These are phyloP conservation scores for Bujurquina vittata DNA, from an alignment of 2,113 vertebrate genomes.

Conservation along the genomic window DNA sequence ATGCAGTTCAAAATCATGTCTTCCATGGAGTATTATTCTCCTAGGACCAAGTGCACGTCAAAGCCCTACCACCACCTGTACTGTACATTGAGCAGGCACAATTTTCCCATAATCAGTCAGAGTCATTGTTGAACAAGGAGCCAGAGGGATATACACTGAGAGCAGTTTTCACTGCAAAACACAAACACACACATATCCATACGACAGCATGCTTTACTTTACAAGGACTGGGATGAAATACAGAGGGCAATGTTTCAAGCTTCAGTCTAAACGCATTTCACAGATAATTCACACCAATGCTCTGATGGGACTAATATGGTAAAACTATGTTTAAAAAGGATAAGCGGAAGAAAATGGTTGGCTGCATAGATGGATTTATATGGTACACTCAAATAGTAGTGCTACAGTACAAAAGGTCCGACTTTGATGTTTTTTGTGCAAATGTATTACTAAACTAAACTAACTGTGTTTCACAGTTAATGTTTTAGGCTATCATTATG, in stretches of 20 bases:
- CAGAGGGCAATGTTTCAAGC: slow-evolving; percentile 23
- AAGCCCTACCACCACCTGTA: slow-evolving; percentile 18
- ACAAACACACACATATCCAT: slow-evolving; percentile 32
- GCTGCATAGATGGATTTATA: too few relatives aligned
- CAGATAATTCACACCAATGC: slow-evolving; percentile 16
- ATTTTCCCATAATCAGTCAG: slow-evolving; percentile 56
- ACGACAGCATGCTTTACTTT: slow-evolving; percentile 56
- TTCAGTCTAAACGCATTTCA: slow-evolving; percentile 29
- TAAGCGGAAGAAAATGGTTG: too few relatives aligned
- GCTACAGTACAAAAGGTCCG: neutral
- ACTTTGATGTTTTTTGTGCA: neutral
- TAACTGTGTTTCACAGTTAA: neutral
- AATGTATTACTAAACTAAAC: too few relatives aligned
- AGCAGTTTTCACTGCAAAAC: slow-evolving; percentile 30
- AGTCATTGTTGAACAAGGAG: slow-evolving; percentile 15
- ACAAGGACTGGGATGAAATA: slow-evolving; percentile 51
- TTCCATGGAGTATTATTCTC: neutral
- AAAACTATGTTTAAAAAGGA: neutral
- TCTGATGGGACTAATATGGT: neutral
- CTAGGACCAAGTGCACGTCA: slow-evolving; percentile 10
- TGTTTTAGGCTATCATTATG: neutral
- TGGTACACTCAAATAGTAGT: neutral
- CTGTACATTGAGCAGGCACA: slow-evolving; percentile 49
- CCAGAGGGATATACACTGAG: slow-evolving; percentile 18
- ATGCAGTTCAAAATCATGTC: neutral